These are phyloP conservation scores for Limnodromus scolopaceus DNA, from an alignment of 2,797 vertebrate genomes.

Conservation along the genomic window DNA sequence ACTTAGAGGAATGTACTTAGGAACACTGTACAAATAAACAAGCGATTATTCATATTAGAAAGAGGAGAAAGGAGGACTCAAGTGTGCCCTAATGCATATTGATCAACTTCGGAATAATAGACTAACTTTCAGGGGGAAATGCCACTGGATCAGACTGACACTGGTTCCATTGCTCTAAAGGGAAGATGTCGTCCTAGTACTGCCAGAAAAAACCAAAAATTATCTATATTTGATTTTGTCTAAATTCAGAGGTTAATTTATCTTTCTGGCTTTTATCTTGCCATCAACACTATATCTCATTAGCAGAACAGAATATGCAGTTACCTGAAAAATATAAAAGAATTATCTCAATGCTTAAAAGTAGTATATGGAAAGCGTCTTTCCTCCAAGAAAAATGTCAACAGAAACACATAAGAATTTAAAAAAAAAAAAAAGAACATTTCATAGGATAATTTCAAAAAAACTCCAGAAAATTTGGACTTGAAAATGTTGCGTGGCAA, in stretches of 20 bases:
- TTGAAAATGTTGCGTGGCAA: not conserved
- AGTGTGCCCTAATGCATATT: not conserved
- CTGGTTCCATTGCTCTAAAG: not conserved
- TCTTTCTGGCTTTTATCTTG: slow-evolving; percentile 55
- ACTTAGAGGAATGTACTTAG: not conserved
- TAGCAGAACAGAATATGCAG: slow-evolving; percentile 72
- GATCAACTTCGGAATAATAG: not conserved
- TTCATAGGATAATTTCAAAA: not conserved
- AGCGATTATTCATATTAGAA: not conserved
- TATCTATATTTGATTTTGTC: not conserved
- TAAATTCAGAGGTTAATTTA: not conserved
- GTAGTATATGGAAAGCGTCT: not conserved
- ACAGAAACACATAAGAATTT: not conserved
- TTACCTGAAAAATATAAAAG: slow-evolving; percentile 88
- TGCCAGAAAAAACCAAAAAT: not conserved
- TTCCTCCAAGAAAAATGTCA: not conserved
- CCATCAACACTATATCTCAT: not conserved
- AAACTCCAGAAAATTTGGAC: not conserved
- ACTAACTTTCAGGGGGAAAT: not conserved
- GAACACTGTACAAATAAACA: not conserved
- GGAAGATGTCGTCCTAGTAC: not conserved
- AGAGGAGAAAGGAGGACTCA: not conserved
- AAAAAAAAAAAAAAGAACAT: not conserved
- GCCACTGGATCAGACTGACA: not conserved
- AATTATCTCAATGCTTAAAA: too few species aligned